phyloP scores from a whole-genome alignment of 2,113 vertebrate species.

The Alouatta palliata region DNA sequence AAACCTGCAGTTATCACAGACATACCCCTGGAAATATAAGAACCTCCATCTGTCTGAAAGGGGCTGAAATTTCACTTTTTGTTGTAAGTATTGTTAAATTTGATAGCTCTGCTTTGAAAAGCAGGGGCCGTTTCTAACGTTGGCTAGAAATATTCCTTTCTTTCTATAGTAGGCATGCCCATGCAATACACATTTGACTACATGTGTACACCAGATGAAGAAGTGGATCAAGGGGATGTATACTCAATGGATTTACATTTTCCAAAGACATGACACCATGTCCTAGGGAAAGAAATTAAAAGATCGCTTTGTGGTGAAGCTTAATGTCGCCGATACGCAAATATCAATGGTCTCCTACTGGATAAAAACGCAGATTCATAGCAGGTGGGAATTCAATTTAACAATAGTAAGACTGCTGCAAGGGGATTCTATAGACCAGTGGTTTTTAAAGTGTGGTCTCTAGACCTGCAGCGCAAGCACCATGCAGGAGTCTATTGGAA shows the following conservation, averaged over 20 bases:
- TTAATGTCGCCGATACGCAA: slow-evolving; percentile 24
- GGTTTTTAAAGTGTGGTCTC: not conserved
- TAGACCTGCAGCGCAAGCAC: not conserved
- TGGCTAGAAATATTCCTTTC: not conserved
- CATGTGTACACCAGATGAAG: slow-evolving; percentile 26
- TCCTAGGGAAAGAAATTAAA: slow-evolving; percentile 50
- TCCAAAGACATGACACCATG: slow-evolving; percentile 37
- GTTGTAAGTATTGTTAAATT: not conserved
- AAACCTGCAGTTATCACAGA: not conserved
- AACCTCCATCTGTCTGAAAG: not conserved
- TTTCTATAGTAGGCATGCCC: not conserved
- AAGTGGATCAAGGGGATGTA: not conserved
- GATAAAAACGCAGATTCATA: slow-evolving; percentile 39
- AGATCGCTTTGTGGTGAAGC: not conserved
- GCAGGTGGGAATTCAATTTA: not conserved
- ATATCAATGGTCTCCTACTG: not conserved
- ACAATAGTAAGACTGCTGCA: not conserved
- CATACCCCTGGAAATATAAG: not conserved
- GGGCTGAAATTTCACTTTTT: slow-evolving; percentile 21
- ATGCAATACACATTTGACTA: not conserved
- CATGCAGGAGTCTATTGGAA: not conserved
- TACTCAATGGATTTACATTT: slow-evolving; percentile 5
- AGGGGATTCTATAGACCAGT: not conserved
- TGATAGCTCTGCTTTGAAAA: slow-evolving; percentile 50
- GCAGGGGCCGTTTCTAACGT: not conserved